Evolutionary conservation across 2,113 vertebrate genomes (phyloP).

Genomic region (Vulpes lagopus): DNA sequence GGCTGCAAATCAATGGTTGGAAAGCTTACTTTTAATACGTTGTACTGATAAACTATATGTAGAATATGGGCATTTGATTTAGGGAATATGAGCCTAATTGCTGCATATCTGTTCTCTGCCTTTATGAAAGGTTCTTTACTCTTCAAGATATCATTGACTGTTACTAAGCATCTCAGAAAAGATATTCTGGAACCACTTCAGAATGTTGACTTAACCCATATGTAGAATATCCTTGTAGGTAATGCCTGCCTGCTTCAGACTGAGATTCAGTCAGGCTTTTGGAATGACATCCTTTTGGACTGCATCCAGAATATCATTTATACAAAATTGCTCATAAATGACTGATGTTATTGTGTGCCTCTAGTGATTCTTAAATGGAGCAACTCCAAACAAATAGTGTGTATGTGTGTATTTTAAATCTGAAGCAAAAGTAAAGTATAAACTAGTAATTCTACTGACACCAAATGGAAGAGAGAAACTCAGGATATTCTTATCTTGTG

Average conservation of each 20-base stretch:
- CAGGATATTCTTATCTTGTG: background rate
- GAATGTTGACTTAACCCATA: background rate
- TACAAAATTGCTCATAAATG: background rate
- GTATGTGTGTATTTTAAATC: conserved; percentile 3
- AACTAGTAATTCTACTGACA: background rate
- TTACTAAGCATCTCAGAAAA: conserved; percentile 53
- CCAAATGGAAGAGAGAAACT: background rate
- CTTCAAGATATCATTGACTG: background rate
- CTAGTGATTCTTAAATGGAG: background rate
- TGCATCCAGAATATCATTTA: conserved; percentile 8
- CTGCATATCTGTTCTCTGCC: conserved; percentile 39
- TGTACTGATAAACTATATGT: background rate
- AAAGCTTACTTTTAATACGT: conserved; percentile 32
- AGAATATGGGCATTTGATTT: conserved; percentile 2
- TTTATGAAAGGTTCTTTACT: conserved; percentile 68
- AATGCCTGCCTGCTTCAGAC: background rate
- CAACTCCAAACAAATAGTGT: background rate
- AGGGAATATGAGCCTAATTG: background rate
- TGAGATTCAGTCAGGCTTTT: background rate
- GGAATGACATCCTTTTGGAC: background rate
- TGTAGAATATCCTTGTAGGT: conserved; percentile 12
- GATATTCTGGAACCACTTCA: background rate
- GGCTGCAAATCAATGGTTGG: background rate
- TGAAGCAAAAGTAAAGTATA: background rate
- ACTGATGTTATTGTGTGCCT: background rate